Conservation (phyloP, 2,888 invertebrate species). For the Sesamia inferens region DNA sequence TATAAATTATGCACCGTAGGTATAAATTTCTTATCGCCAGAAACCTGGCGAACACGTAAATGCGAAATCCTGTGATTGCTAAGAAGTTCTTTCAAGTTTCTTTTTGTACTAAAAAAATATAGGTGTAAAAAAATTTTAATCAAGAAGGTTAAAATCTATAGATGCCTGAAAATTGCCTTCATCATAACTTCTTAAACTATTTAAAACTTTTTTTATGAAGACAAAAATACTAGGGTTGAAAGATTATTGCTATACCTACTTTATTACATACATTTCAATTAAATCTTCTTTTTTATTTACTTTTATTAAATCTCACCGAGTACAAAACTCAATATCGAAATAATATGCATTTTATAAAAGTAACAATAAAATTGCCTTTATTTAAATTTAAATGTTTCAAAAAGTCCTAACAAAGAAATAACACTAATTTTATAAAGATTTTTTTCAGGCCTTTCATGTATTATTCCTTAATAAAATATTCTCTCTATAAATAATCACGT, state of each 20-base stretch:
- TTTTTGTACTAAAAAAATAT: not conserved
- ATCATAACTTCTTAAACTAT: not conserved
- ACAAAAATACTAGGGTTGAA: not conserved
- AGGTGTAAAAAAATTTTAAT: not conserved
- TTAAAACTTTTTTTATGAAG: not conserved
- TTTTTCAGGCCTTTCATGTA: not conserved
- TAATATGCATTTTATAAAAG: not conserved
- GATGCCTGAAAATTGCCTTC: not conserved
- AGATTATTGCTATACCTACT: no score
- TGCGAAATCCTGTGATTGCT: not conserved
- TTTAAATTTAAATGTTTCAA: not conserved
- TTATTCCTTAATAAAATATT: not conserved
- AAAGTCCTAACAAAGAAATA: not conserved
- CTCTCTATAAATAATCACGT: not conserved
- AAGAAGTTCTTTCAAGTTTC: not conserved
- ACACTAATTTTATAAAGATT: not conserved
- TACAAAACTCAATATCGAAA: not conserved
- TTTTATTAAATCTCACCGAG: no score
- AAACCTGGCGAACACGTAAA: not conserved
- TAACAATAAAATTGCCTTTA: no score
- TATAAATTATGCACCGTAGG: conserved; percentile 6
- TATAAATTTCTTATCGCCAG: not conserved
- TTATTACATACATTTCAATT: not conserved
- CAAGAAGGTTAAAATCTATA: not conserved
- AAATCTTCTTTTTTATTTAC: not conserved